phyloP scores from a whole-genome alignment of 2,888 invertebrate genomes.

The Heliconius hortense region DNA sequence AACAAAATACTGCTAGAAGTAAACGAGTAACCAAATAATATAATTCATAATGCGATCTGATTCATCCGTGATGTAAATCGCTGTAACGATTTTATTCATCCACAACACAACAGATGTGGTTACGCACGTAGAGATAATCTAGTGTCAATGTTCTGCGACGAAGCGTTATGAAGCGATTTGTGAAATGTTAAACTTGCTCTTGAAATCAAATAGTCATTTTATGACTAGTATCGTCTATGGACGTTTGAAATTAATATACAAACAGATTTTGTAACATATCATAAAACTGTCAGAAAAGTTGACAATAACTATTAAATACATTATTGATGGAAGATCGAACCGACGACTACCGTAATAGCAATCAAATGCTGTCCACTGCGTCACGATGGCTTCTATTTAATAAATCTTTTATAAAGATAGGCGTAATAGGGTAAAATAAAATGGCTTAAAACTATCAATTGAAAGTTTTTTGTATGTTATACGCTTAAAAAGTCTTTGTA shows the following conservation, averaged over 20 bases:
- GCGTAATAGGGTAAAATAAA: background rate
- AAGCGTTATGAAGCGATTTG: slow-evolving; percentile 17
- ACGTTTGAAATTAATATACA: background rate
- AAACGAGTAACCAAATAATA: background rate
- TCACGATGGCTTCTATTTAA: background rate
- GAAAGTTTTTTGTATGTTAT: slow-evolving; percentile 15
- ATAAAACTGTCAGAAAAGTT: background rate
- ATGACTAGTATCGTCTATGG: background rate
- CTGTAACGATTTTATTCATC: background rate
- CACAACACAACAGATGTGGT: slow-evolving; percentile 3
- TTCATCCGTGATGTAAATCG: slow-evolving; percentile 8
- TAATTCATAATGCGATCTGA: background rate
- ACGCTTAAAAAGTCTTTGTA: slow-evolving; percentile 23
- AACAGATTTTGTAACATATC: background rate
- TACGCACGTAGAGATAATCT: slow-evolving; percentile 29
- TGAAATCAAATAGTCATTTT: slow-evolving; percentile 16
- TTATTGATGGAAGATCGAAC: background rate
- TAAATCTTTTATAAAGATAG: background rate
- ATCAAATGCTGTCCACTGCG: background rate
- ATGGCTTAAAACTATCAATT: background rate
- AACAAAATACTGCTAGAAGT: background rate
- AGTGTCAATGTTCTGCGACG: slow-evolving; percentile 18
- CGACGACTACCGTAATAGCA: background rate
- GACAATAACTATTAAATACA: background rate
- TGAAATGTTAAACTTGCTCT: slow-evolving; percentile 28